These are phyloP conservation scores for Graphium colonna DNA, from an alignment of 2,888 invertebrate genomes.

Conservation along the genomic window DNA sequence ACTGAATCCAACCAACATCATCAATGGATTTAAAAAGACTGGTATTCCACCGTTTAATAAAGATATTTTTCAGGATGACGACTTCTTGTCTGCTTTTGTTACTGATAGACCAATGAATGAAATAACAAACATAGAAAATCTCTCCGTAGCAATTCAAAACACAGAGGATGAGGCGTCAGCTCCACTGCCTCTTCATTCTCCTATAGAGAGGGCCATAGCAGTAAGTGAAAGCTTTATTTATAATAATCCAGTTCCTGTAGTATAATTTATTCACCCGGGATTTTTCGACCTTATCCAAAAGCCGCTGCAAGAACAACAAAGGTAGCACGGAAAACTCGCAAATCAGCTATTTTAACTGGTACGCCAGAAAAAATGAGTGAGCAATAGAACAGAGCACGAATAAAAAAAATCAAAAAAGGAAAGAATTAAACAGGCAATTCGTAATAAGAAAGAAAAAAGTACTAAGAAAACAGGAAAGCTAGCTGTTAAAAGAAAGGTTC, in stretches of 20 bases:
- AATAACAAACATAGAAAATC: neutral
- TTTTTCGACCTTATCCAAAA: slow-evolving; percentile 17
- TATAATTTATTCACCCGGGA: slow-evolving; percentile 9
- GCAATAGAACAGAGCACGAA: slow-evolving; percentile 30
- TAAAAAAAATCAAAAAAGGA: neutral
- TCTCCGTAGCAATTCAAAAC: no score
- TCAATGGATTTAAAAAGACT: slow-evolving; percentile 12
- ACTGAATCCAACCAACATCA: slow-evolving; percentile 23
- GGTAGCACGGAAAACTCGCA: slow-evolving; percentile 19
- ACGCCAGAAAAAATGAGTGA: neutral
- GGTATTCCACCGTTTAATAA: slow-evolving; percentile 18
- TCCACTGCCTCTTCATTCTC: no score
- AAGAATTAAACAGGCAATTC: no score
- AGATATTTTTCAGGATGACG: slow-evolving; percentile 18
- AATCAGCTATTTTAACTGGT: slow-evolving; percentile 20
- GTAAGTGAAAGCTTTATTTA: slow-evolving; percentile 15
- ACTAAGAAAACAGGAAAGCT: no score
- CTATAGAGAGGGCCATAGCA: slow-evolving; percentile 5
- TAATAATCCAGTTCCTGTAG: slow-evolving; percentile 14
- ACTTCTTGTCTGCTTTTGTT: slow-evolving; percentile 22
- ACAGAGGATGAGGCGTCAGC: no score
- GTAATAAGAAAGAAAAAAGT: no score
- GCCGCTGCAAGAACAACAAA: slow-evolving; percentile 21
- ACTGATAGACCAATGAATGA: slow-evolving; percentile 14
- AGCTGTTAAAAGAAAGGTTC: no score